phyloP scores from a whole-genome alignment of 2,888 invertebrate genomes.

The Cetonia aurata region DNA sequence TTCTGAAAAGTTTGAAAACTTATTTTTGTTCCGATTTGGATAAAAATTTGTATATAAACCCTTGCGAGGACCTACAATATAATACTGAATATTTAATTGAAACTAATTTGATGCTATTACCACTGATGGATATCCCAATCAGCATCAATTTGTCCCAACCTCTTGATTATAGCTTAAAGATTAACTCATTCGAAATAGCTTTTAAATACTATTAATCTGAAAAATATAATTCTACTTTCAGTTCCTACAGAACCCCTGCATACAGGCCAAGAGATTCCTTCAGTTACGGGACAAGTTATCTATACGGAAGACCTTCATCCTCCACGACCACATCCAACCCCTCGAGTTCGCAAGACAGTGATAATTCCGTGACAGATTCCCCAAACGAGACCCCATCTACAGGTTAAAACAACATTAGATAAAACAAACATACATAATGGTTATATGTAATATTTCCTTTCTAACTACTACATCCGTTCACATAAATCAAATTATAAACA shows the following conservation, averaged over 20 bases:
- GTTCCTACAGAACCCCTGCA: constrained; percentile 32
- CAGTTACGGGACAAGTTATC: constrained; percentile 69
- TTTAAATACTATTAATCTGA: too few species aligned
- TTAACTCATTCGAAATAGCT: too few species aligned
- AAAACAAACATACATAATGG: constrained; percentile 16
- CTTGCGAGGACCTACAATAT: too few species aligned
- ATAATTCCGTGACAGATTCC: constrained; percentile 64
- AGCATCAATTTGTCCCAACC: too few species aligned
- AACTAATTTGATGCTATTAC: too few species aligned
- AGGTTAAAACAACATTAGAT: constrained; percentile 40
- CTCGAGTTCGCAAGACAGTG: constrained; percentile 58
- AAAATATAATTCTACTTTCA: constrained; percentile 21
- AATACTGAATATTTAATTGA: too few species aligned
- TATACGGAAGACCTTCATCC: constrained; percentile 70
- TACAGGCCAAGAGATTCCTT: constrained; percentile 58
- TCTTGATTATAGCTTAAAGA: too few species aligned
- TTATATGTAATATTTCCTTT: background rate
- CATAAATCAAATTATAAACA: background rate
- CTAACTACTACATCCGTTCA: constrained; percentile 1
- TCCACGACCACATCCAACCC: constrained; percentile 63
- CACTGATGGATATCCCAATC: too few species aligned
- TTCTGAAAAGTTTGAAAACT: too few species aligned
- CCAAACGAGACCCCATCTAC: constrained; percentile 55
- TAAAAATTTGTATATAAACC: too few species aligned
- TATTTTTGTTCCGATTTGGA: too few species aligned